phyloP scores from a whole-genome alignment of 2,113 vertebrate species.

The Danio rerio region DNA sequence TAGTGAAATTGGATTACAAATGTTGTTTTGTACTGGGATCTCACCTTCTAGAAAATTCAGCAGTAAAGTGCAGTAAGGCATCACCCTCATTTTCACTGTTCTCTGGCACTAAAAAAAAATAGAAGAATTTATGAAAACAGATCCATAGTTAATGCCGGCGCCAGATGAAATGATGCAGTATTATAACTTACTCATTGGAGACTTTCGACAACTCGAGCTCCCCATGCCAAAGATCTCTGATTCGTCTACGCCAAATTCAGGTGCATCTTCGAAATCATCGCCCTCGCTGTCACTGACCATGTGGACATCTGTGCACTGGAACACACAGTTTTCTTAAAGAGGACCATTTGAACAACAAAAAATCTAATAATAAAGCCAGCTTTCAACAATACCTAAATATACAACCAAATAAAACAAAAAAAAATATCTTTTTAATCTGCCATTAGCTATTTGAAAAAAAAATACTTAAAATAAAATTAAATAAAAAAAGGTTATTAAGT shows the following conservation, averaged over 20 bases:
- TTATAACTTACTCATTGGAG: slow-evolving; percentile 93
- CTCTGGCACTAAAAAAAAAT: slow-evolving; percentile 88
- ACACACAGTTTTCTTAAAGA: slow-evolving; percentile 15
- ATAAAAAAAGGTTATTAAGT: no score
- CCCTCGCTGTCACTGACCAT: slow-evolving; percentile 99
- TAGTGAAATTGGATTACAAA: not conserved
- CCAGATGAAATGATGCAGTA: not conserved
- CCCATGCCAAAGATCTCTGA: slow-evolving; percentile 95
- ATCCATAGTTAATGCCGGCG: not conserved
- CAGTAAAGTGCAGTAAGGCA: slow-evolving; percentile 99
- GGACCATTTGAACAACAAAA: no score
- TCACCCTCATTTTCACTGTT: slow-evolving; percentile 98
- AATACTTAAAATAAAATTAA: no score
- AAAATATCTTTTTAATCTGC: no score
- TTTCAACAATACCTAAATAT: no score
- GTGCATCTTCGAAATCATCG: slow-evolving; percentile 97
- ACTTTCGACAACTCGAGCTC: slow-evolving; percentile 88
- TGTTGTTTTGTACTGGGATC: slow-evolving; percentile 20
- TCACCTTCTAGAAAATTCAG: slow-evolving; percentile 98
- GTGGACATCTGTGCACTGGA: slow-evolving; percentile 93
- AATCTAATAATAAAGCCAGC: no score
- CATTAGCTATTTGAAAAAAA: no score
- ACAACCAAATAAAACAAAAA: no score
- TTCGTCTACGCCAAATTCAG: slow-evolving; percentile 97
- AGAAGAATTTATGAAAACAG: not conserved